Conservation (phyloP, 2,797 vertebrate species). For the Dallia pectoralis region DNA sequence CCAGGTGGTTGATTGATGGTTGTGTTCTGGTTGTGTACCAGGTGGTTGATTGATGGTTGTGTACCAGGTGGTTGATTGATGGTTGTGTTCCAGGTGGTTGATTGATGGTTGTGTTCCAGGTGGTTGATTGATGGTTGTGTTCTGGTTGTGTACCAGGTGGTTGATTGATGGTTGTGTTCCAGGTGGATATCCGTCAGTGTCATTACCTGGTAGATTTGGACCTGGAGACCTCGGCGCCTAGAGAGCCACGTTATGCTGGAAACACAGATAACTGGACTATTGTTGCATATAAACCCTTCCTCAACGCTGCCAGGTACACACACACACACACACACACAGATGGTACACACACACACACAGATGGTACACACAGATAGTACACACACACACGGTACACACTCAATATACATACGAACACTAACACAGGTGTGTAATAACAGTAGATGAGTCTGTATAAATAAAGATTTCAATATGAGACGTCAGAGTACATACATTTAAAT, state of each 20-base stretch:
- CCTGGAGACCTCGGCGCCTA: constrained; percentile 71
- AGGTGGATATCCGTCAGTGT: constrained; percentile 91
- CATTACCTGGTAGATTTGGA: constrained; percentile 96
- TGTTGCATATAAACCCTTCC: constrained; percentile 90
- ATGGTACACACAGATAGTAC: background rate
- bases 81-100: background rate
- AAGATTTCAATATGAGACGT: too few species aligned
- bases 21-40: constrained; percentile 18
- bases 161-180: constrained; percentile 30
- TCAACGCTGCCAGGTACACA: constrained; percentile 86
- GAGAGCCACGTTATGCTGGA: constrained; percentile 86
- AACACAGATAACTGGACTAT: constrained; percentile 89
- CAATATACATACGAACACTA: background rate
- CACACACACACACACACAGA: background rate
- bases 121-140: too few species aligned
- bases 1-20: background rate
- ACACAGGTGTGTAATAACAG: background rate
- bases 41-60: background rate
- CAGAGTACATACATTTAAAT: too few species aligned
- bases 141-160: background rate
- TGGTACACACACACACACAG: background rate
- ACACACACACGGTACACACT: background rate
- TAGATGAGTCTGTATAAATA: too few species aligned
- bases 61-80: background rate
- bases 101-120: background rate